phyloP scores from a whole-genome alignment of 2,113 vertebrate species.

The Ahaetulla prasina region DNA sequence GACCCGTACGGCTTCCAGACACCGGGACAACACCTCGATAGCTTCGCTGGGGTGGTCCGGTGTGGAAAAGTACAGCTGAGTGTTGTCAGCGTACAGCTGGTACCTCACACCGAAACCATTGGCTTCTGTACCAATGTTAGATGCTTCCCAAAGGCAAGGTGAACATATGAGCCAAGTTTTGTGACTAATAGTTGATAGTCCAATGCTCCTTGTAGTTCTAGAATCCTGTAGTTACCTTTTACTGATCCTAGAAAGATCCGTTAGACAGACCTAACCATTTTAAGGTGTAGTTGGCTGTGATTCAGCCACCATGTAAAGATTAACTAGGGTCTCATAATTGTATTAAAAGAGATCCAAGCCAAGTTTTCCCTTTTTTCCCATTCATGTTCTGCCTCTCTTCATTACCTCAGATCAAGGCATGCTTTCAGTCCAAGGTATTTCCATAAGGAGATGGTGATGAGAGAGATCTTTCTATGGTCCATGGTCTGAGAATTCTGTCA shows the following conservation, averaged over 20 bases:
- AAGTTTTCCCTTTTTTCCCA: not conserved
- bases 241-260: not conserved
- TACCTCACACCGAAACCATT: no score
- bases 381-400: slow-evolving; percentile 39
- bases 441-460: slow-evolving; percentile 30
- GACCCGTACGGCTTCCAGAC: no score
- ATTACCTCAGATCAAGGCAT: slow-evolving; percentile 35
- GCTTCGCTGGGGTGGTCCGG: no score
- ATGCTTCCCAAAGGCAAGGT: not conserved
- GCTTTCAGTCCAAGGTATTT: slow-evolving; percentile 45
- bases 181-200: not conserved
- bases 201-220: not conserved
- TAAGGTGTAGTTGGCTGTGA: slow-evolving; percentile 10
- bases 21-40: no score
- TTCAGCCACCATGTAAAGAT: slow-evolving; percentile 15
- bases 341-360: slow-evolving; percentile 17
- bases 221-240: not conserved
- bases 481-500: slow-evolving; percentile 41
- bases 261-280: slow-evolving; percentile 5
- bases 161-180: not conserved
- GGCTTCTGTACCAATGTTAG: not conserved
- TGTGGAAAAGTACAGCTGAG: no score
- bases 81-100: no score
- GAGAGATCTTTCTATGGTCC: slow-evolving; percentile 23
- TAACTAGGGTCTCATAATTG: not conserved